These are phyloP conservation scores for Crossaster papposus DNA, from an alignment of 53 echinoderm and acorn worm genomes.

Conservation along the genomic window DNA sequence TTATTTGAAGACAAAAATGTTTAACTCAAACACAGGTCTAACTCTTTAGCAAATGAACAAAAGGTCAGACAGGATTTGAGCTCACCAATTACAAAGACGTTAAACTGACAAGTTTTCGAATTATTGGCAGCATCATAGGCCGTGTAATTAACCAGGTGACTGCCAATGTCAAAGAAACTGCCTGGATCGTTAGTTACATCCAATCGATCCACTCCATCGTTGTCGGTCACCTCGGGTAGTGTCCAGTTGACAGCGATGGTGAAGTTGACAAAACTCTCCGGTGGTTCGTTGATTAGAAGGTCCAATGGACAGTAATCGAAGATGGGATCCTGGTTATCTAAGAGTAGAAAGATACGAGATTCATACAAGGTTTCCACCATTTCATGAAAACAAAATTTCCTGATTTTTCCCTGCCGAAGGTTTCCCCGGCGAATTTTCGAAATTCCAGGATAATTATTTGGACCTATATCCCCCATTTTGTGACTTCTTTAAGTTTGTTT, in stretches of 20 bases:
- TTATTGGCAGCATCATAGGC: conserved; percentile 5
- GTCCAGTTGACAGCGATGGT: conserved; percentile 26
- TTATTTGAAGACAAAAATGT: too few relatives aligned
- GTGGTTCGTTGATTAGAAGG: not conserved
- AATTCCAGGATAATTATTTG: too few relatives aligned
- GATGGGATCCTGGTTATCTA: not conserved
- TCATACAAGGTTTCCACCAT: not conserved
- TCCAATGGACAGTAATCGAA: conserved; percentile 13
- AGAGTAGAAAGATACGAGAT: not conserved
- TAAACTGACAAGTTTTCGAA: conserved; percentile 12
- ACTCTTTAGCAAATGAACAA: not conserved
- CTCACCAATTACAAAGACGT: conserved; percentile 23
- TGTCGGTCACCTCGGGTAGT: not conserved
- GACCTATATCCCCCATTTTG: too few relatives aligned
- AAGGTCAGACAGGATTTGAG: not conserved
- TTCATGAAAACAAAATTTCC: not conserved
- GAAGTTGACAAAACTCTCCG: conserved; percentile 22
- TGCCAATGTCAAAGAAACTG: conserved; percentile 1
- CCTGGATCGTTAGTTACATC: conserved; percentile 1
- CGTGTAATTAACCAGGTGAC: not conserved
- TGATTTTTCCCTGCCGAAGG: not conserved
- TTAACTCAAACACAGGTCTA: too few relatives aligned
- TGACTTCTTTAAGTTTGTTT: too few relatives aligned
- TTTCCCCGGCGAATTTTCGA: not conserved
- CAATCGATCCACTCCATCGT: conserved; percentile 1